Evolutionary conservation across 1,140 invertebrate species (phyloP).

Genomic region (Elysia chlorotica): DNA sequence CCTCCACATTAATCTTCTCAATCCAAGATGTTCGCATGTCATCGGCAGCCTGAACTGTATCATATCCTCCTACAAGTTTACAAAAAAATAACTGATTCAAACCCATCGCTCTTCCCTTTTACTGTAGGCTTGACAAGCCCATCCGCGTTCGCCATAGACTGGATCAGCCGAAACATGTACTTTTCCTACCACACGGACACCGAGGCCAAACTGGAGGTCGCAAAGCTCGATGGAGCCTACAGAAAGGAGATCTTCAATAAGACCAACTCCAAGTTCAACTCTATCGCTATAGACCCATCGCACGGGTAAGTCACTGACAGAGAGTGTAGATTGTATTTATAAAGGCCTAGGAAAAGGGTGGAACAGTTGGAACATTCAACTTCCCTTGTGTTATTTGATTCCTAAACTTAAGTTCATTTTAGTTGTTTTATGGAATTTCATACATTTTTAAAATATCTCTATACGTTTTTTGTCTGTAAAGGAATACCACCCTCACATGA

Average conservation of each 20-base stretch:
- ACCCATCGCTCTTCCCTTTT: too few relatives aligned
- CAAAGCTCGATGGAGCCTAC: conserved; percentile 76
- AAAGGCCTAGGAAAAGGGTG: neutral
- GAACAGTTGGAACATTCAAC: neutral
- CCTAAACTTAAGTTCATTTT: neutral
- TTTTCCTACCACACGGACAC: conserved; percentile 65
- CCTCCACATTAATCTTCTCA: too few relatives aligned
- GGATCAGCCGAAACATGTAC: conserved; percentile 78
- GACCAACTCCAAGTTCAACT: conserved; percentile 59
- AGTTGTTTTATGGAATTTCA: too few relatives aligned
- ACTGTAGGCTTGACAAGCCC: conserved; percentile 45
- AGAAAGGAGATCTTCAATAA: conserved; percentile 63
- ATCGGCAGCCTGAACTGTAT: too few relatives aligned
- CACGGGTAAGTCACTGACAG: conserved; percentile 67
- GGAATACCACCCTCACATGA: too few relatives aligned
- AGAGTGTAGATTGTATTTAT: too few relatives aligned
- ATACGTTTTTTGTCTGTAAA: too few relatives aligned
- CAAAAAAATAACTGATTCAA: too few relatives aligned
- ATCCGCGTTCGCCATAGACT: conserved; percentile 73
- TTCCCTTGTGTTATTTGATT: neutral
- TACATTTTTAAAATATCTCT: too few relatives aligned
- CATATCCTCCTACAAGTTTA: too few relatives aligned
- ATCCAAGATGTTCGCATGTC: too few relatives aligned
- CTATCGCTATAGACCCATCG: conserved; percentile 72
- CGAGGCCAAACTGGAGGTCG: conserved; percentile 69